Percentiles rank a stretch among this genome's conserved stretches.
Evolutionary conservation across 2,113 vertebrate species (phyloP).

Genomic region (Aptenodytes patagonicus): DNA sequence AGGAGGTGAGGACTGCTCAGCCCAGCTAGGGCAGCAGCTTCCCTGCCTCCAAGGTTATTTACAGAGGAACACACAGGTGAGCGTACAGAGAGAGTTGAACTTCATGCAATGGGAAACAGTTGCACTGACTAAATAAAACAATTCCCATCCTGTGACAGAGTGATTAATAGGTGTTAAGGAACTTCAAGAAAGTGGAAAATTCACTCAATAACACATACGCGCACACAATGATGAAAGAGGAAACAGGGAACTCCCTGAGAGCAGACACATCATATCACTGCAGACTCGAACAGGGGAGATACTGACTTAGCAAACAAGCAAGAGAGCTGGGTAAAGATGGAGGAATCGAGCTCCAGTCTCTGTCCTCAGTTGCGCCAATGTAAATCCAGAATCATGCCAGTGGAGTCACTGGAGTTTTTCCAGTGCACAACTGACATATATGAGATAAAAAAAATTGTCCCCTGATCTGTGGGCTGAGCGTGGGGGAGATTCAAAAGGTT

Average conservation of each 20-base stretch:
- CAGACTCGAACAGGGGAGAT: not conserved
- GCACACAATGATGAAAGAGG: not conserved
- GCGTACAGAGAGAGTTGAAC: not conserved
- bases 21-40: not conserved
- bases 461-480: not conserved
- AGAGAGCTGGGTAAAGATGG: not conserved
- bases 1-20: not conserved
- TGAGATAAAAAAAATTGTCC: not conserved
- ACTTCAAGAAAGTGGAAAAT: not conserved
- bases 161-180: not conserved
- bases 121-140: not conserved
- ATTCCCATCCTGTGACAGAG: not conserved
- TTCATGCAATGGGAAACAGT: not conserved
- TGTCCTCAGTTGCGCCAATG: not conserved
- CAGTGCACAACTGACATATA: not conserved
- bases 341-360: not conserved
- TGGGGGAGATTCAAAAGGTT: not conserved
- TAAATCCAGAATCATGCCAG: not conserved
- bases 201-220: not conserved
- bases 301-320: not conserved
- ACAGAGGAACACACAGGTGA: not conserved
- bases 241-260: not conserved
- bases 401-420: not conserved
- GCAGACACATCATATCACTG: not conserved
- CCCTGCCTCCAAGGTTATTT: not conserved